phyloP scores from a whole-genome alignment of 2,113 vertebrate species.

The Morone saxatilis region DNA sequence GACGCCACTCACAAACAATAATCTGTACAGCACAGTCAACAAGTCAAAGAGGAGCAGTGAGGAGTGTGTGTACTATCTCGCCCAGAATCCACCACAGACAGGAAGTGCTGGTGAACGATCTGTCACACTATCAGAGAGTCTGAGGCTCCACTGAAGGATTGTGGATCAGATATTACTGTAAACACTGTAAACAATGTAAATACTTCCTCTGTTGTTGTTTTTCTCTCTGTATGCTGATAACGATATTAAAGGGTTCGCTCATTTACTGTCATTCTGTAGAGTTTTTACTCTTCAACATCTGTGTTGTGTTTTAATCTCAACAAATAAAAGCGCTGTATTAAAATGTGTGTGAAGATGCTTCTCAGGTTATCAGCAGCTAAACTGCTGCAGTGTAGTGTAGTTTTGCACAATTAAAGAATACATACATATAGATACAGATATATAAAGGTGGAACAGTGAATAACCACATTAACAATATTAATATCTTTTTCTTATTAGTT shows the following conservation, averaged over 20 bases:
- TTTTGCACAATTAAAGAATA: too few relatives aligned
- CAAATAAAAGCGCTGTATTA: background rate
- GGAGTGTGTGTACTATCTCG: constrained; percentile 1
- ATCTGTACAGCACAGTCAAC: background rate
- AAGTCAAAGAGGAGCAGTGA: background rate
- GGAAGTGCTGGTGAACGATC: background rate
- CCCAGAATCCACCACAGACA: background rate
- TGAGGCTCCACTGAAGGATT: background rate
- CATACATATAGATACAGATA: too few relatives aligned
- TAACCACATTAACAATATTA: too few relatives aligned
- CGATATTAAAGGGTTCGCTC: too few relatives aligned
- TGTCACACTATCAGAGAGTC: background rate
- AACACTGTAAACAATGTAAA: too few relatives aligned
- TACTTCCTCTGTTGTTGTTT: too few relatives aligned
- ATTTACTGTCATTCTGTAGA: background rate
- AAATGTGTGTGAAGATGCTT: background rate
- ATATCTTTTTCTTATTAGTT: too few relatives aligned
- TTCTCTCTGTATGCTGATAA: too few relatives aligned
- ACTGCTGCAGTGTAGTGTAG: too few relatives aligned
- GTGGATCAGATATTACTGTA: background rate
- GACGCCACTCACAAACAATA: fast-evolving
- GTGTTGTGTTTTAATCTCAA: background rate
- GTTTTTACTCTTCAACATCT: background rate
- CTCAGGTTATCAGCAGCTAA: too few relatives aligned
- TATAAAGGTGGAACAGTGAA: too few relatives aligned